Evolutionary conservation across 2,797 vertebrate species (phyloP).

Genomic region (Neopelma chrysocephalum): DNA sequence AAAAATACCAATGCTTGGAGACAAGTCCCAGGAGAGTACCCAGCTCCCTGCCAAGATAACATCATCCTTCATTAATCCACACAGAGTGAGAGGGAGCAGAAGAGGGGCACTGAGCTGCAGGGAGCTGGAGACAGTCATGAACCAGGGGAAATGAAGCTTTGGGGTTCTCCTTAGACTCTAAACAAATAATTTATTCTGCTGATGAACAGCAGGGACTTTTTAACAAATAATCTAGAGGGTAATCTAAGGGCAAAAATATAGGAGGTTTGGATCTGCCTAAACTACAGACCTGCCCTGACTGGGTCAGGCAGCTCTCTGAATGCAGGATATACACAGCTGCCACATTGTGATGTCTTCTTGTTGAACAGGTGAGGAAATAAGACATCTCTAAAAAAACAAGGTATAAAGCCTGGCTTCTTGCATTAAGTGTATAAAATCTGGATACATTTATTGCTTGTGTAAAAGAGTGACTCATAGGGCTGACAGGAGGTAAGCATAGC

Average conservation of each 20-base stretch:
- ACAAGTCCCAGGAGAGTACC: neutral
- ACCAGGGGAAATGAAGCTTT: neutral
- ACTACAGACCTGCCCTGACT: neutral
- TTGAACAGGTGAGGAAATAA: neutral
- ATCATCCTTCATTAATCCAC: neutral
- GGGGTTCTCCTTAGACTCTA: neutral
- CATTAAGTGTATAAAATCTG: neutral
- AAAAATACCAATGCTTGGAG: neutral
- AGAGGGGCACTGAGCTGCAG: neutral
- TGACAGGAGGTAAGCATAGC: neutral
- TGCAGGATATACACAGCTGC: neutral
- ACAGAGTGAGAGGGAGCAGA: neutral
- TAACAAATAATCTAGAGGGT: neutral
- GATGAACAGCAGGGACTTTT: neutral
- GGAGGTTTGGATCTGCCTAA: neutral
- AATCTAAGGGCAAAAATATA: constrained; percentile 12
- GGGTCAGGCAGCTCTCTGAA: neutral
- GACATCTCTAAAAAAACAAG: neutral
- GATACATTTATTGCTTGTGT: neutral
- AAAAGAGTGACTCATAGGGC: neutral
- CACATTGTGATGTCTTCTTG: neutral
- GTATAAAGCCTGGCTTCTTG: neutral
- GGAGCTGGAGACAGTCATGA: neutral
- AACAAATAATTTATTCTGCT: neutral
- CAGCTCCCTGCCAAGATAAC: neutral